Percentiles rank a stretch among this genome's conserved stretches.
Evolutionary conservation across 2,888 invertebrate genomes (phyloP).

Genomic region (Cephus pygmeus): DNA sequence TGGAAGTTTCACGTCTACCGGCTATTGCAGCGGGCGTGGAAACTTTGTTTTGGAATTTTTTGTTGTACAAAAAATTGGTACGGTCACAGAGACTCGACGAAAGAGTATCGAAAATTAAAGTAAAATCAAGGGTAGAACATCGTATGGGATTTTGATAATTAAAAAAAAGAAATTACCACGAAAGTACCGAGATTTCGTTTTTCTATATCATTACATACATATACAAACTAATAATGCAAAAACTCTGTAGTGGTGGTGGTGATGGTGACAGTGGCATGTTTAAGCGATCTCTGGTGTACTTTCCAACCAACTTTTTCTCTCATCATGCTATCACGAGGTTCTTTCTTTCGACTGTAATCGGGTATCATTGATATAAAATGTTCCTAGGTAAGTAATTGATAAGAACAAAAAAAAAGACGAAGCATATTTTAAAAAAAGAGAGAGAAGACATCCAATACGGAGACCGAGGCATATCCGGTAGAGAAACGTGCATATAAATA

Average conservation of each 20-base stretch:
- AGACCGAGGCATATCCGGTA: background rate
- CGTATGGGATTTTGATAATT: background rate
- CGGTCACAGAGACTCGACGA: background rate
- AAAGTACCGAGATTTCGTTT: background rate
- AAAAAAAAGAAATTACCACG: background rate
- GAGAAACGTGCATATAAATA: background rate
- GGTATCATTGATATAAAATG: constrained; percentile 8
- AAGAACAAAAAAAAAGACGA: background rate
- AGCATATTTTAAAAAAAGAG: background rate
- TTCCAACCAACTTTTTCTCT: constrained; percentile 22
- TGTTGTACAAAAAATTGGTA: background rate
- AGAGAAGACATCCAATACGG: background rate
- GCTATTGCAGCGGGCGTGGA: background rate
- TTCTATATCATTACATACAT: constrained; percentile 4
- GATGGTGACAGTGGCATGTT: constrained; percentile 57
- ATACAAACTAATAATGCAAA: constrained; percentile 10
- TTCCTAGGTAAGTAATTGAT: constrained; percentile 47
- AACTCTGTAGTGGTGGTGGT: constrained; percentile 52
- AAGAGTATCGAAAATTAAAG: background rate
- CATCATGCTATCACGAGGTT: background rate
- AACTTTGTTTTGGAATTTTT: background rate
- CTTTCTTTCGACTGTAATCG: background rate
- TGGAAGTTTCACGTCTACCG: background rate
- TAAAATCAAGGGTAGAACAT: background rate
- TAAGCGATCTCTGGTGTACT: constrained; percentile 40